A percentile compares a stretch with the other conserved stretches of the same genome.
Evolutionary conservation across 1,140 invertebrate genomes (phyloP).

Genomic region (Lepidurus arcticus): DNA sequence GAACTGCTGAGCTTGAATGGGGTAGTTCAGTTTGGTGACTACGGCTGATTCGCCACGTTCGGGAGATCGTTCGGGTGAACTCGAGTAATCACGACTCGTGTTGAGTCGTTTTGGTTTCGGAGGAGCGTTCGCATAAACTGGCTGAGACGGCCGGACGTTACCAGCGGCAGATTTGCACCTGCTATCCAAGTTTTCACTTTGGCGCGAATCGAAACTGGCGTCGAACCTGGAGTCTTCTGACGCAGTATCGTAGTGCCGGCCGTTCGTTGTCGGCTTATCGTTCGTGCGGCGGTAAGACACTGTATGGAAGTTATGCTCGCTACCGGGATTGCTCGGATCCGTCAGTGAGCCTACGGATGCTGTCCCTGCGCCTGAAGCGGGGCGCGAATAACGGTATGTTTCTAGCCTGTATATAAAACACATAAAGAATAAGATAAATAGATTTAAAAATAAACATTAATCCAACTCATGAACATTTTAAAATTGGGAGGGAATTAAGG

Average conservation of each 20-base stretch:
- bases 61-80: conserved; percentile 55
- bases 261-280: not conserved
- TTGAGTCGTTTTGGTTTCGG: conserved; percentile 70
- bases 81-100: conserved; percentile 59
- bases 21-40: conserved; percentile 28
- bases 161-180: conserved; percentile 35
- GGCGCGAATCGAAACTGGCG: conserved; percentile 19
- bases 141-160: conserved; percentile 49
- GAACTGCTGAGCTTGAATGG: conserved; percentile 2
- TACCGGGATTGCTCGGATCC: not conserved
- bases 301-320: not conserved
- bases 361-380: conserved; percentile 1
- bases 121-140: conserved; percentile 80
- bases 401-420: not conserved
- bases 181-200: conserved; percentile 25
- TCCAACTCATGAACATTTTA: not conserved
- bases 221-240: conserved; percentile 1
- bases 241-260: not conserved
- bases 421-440: not conserved
- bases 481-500: not conserved
- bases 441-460: not conserved
- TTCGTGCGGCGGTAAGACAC: not conserved
- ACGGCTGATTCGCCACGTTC: conserved; percentile 38
- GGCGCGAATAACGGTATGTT: not conserved
- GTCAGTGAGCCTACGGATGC: conserved; percentile 2